Evolutionary conservation across 2,888 invertebrate species (phyloP), one percentile per base, ranked within the genome.

Genomic region (Campoplex capitator): DNA sequence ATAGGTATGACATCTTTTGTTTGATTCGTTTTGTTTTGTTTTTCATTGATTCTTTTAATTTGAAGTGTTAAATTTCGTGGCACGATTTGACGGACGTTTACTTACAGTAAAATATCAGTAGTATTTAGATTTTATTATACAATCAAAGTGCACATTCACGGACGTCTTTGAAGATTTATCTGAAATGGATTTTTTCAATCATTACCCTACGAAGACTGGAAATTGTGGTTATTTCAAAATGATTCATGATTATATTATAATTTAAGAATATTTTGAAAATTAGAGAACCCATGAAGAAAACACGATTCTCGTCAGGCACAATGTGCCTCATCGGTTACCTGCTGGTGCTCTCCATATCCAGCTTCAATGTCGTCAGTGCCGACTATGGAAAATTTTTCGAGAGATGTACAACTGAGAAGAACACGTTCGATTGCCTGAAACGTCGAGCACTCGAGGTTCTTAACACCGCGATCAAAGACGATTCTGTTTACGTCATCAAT

Each of bases 371-470:
- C 86, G 73, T 84, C 13, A 73, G 74, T 58, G 89, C 87, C 6
- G 94, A 93, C 73, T 94, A 92, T 85, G 91, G 90, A 3, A 93
- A 91, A 85, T 83, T 94, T 13, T 93, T 94, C 83, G 93, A 93
- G 54, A 89, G 91, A 89, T 94, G 94, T 85, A 89, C 92, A 82
- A 92, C 88, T n/a, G 93, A 94, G 85, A 93, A 91, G 86, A 94
- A 93, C 84, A 91, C 93, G 11, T 94, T 94, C 86, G 92, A 94
- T 45, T 94, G 94, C 68, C 88, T 94, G 56, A 94, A 94, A 82
- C 91, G 90, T 8, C 89, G 92, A 7, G 94, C 94, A 0, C 85
- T 94, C 32, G 93, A 94, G 65, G 92, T 94, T 3, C 89, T 94
- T 48, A 93, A 94, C 35, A 81, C 92, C 3, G 94, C 94, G 42